phyloP scores from a whole-genome alignment of 2,888 invertebrate species.

The Cosmorhoe ocellata region DNA sequence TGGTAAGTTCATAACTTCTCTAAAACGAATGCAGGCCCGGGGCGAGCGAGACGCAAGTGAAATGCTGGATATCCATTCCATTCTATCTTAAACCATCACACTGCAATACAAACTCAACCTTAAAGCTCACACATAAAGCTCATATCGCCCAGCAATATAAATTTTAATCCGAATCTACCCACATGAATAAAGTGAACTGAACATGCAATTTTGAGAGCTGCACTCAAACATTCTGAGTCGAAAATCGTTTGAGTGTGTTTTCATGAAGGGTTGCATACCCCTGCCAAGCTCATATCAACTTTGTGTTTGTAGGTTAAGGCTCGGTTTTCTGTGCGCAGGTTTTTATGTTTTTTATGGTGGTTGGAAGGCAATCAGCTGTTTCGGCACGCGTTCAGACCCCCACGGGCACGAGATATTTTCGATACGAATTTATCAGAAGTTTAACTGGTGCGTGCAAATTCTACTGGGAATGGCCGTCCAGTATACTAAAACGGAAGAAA shows the following conservation, averaged over 20 bases:
- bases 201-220: constrained; percentile 53
- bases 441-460: constrained; percentile 23
- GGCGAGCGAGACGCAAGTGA: constrained; percentile 56
- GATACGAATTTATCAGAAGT: constrained; percentile 28
- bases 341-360: constrained; percentile 70
- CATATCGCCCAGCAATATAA: constrained; percentile 32
- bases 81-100: constrained; percentile 67
- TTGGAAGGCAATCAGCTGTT: constrained; percentile 78
- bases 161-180: constrained; percentile 61
- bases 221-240: constrained; percentile 43
- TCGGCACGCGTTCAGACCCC: constrained; percentile 71
- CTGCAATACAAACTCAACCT: constrained; percentile 39
- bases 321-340: constrained; percentile 35
- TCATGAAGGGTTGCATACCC: constrained; percentile 57
- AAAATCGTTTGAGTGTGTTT: constrained; percentile 49
- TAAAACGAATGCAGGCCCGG: constrained; percentile 45
- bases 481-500: not conserved
- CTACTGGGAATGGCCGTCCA: constrained; percentile 20
- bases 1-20: constrained; percentile 34
- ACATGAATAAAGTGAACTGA: constrained; percentile 45
- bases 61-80: constrained; percentile 79
- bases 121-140: constrained; percentile 36
- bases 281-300: constrained; percentile 40
- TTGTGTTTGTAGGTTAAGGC: constrained; percentile 35
- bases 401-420: constrained; percentile 42